phyloP scores from a whole-genome alignment of 2,113 vertebrate species.

The Stigmatopora nigra region DNA sequence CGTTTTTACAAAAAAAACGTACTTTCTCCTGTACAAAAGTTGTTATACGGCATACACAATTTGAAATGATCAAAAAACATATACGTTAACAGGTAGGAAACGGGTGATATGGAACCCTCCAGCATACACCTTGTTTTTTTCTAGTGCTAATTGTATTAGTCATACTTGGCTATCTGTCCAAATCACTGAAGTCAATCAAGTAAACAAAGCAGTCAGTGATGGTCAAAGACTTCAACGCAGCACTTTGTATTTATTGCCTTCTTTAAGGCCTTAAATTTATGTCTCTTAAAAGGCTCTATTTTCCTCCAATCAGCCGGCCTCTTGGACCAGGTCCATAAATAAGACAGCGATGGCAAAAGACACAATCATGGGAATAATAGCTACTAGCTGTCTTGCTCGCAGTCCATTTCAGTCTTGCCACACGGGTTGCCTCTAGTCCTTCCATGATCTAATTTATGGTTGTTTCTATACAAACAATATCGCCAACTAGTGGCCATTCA shows the following conservation, averaged over 20 bases:
- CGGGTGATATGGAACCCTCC: not conserved
- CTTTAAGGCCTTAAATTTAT: conserved; percentile 15
- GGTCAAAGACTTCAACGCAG: not conserved
- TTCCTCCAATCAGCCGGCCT: conserved; percentile 50
- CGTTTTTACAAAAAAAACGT: no score
- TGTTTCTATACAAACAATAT: no score
- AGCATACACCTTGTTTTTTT: not conserved
- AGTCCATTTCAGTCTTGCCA: conserved; percentile 27
- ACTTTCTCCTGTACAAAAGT: no score
- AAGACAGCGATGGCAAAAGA: conserved; percentile 38
- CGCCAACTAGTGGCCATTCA: no score
- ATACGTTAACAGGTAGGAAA: no score
- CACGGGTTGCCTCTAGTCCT: conserved; percentile 13
- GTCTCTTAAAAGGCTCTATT: conserved; percentile 33
- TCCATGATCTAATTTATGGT: conserved; percentile 17
- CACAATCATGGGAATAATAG: conserved; percentile 45
- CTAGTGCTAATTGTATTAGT: not conserved
- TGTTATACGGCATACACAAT: no score
- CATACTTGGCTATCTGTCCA: not conserved
- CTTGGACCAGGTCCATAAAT: conserved; percentile 48
- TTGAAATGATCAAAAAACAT: no score
- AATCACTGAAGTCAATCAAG: not conserved
- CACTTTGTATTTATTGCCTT: conserved; percentile 1
- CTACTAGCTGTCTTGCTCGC: conserved; percentile 39
- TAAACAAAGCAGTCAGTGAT: not conserved